phyloP scores from a whole-genome alignment of 2,113 vertebrate species.

The Penelope pileata region DNA sequence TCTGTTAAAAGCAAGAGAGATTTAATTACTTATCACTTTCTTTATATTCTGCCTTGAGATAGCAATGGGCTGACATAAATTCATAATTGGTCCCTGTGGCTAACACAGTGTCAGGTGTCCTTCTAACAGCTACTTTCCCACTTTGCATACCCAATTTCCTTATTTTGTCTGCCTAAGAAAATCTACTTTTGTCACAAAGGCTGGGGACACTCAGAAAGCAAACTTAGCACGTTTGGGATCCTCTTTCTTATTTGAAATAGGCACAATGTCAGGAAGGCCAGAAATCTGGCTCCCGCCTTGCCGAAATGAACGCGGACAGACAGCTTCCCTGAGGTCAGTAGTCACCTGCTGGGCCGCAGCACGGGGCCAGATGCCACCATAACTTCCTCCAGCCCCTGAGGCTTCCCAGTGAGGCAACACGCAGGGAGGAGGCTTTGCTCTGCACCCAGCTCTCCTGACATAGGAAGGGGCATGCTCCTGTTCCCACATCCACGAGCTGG shows the following conservation, averaged over 20 bases:
- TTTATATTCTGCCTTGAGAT: constrained; percentile 3
- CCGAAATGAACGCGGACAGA: background rate
- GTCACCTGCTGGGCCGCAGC: background rate
- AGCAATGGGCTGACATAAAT: background rate
- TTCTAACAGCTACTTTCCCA: background rate
- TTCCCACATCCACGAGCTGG: background rate
- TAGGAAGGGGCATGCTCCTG: background rate
- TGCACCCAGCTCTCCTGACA: background rate
- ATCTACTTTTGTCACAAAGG: background rate
- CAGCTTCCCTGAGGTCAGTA: background rate
- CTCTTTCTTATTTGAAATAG: background rate
- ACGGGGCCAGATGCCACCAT: too few species aligned
- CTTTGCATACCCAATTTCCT: background rate
- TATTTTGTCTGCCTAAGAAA: background rate
- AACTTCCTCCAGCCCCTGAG: background rate
- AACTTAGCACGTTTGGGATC: background rate
- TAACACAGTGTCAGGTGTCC: background rate
- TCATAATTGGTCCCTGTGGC: background rate
- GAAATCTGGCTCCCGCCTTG: background rate
- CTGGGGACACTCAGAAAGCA: rapidly evolving
- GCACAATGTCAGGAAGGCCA: background rate
- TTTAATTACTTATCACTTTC: background rate
- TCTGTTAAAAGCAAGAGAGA: background rate
- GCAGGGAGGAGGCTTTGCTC: background rate
- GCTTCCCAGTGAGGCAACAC: background rate